Evolutionary conservation across 2,113 vertebrate genomes (phyloP).

Genomic region (Cathartes aura): DNA sequence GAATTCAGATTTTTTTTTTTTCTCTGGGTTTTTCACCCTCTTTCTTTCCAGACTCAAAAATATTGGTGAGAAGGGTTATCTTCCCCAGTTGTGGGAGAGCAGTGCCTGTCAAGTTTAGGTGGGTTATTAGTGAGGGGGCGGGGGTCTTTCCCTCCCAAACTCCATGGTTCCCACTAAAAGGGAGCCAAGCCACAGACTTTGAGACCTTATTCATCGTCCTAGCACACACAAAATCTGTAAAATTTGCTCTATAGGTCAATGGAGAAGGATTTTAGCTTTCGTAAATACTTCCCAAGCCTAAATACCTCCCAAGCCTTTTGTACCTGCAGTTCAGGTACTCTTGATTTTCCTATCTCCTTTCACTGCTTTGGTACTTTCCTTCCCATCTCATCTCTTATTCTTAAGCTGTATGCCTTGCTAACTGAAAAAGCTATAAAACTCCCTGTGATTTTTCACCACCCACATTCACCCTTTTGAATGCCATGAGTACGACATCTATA

Average conservation of each 20-base stretch:
- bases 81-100: neutral
- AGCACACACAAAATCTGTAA: neutral
- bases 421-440: neutral
- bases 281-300: neutral
- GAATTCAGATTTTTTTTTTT: slow-evolving; percentile 16
- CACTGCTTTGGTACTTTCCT: neutral
- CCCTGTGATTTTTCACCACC: neutral
- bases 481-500: neutral
- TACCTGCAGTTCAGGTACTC: neutral
- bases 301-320: neutral
- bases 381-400: neutral
- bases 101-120: neutral
- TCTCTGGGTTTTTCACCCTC: neutral
- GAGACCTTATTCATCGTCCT: neutral
- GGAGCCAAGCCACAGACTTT: neutral
- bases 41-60: slow-evolving; percentile 3
- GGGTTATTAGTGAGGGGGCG: neutral
- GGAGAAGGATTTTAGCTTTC: neutral
- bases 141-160: neutral
- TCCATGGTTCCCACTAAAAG: neutral
- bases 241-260: neutral
- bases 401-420: neutral
- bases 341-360: neutral
- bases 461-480: neutral
- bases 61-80: slow-evolving; percentile 14